Evolutionary conservation across 2,888 invertebrate genomes (phyloP), one percentile per base, ranked within the genome.

Genomic region (Lissonota sp.): DNA sequence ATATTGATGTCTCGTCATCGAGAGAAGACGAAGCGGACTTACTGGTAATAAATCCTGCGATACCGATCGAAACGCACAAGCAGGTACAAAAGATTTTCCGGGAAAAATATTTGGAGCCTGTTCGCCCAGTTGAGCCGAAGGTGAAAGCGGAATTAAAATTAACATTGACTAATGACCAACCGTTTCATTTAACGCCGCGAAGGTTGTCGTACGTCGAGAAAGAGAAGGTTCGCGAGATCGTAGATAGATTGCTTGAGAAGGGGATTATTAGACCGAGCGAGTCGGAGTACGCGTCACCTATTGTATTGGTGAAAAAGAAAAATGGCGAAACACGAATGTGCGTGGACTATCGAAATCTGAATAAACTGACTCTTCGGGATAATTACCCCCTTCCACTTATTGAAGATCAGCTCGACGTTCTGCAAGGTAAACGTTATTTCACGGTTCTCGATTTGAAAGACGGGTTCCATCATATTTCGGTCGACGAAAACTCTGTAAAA

Each of bases 401-500:
- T 8, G 83, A 84, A 6, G 83, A 83, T 51, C 77, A 79, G 40
- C 12, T 80, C 0, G 60, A 64, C 5, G 10, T 44, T 7, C n/a
- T 83, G 40, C 7, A 66, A 6, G 69, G 46, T 1, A 75, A 75
- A 7, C 40, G 26, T 6, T 75, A 80, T 51, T 80, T 80, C 10
- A 60, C 79, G 76, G 12, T 55, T 58, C 4, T 77, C 79, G 26
- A 51, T 82, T 1, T n/a, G 14, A 10, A 60, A 79, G 4, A 64
- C 76, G 4, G 26, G 3, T 26, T 1, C 26, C 26, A 26, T 3
- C 26, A 26, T 26, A 3, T 26, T 2, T 26, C 26, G 26, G 26
- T 26, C 1, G 26, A 1, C 26, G 26, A 26, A 26, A 3, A 26
- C 26, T 26, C 26, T 1, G 3, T 26, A 2, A 26, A 26, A 26